Evolutionary conservation across 2,113 vertebrate species (phyloP).

Genomic region (Brachyhypopomus occidentalis): DNA sequence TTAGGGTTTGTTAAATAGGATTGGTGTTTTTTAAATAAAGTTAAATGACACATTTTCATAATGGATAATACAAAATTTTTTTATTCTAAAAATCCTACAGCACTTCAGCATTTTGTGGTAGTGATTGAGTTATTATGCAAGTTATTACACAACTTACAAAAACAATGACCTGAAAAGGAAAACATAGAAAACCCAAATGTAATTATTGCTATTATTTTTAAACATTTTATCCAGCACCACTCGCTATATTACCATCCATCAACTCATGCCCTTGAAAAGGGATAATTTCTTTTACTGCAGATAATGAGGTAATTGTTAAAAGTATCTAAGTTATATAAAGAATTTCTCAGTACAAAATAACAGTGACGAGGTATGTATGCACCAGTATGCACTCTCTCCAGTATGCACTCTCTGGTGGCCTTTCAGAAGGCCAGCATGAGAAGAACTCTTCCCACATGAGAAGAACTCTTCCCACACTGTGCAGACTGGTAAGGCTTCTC

Average conservation of each 20-base stretch:
- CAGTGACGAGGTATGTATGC: too few relatives aligned
- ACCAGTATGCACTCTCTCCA: slow-evolving; percentile 30
- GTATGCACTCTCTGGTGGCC: slow-evolving; percentile 34
- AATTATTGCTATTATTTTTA: neutral
- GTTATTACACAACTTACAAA: neutral
- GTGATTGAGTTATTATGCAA: too few relatives aligned
- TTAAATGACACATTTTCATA: neutral
- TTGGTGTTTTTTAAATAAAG: too few relatives aligned
- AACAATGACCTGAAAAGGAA: neutral
- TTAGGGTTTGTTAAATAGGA: neutral
- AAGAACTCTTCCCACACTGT: slow-evolving; percentile 29
- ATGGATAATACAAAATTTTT: neutral
- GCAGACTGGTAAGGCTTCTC: slow-evolving; percentile 38
- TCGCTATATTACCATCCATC: too few relatives aligned
- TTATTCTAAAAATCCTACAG: too few relatives aligned
- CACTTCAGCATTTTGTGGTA: too few relatives aligned
- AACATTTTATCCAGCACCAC: too few relatives aligned
- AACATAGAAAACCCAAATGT: neutral
- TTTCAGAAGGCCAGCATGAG: slow-evolving; percentile 30
- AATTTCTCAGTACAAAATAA: neutral
- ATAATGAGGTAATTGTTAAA: too few relatives aligned
- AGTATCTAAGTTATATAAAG: neutral
- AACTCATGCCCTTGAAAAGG: too few relatives aligned
- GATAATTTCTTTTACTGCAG: too few relatives aligned
- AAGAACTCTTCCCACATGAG: slow-evolving; percentile 36